Percentiles rank a stretch among this genome's conserved stretches.
These are phyloP conservation scores for Eudemis profundana DNA, from an alignment of 2,888 invertebrate species.

Conservation along the genomic window DNA sequence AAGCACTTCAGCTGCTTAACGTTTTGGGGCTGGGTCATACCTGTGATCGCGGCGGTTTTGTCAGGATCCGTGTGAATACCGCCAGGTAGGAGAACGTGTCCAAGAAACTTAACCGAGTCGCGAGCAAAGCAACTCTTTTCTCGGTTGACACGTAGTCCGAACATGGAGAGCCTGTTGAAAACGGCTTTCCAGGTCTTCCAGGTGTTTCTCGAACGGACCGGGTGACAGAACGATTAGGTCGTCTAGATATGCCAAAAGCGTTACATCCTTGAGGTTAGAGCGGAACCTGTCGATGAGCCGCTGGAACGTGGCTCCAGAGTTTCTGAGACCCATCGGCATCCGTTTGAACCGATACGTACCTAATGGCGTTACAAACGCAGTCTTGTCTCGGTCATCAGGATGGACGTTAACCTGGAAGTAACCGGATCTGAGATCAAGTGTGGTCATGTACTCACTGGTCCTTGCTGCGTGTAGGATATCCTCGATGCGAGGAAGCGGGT, in stretches of 20 bases:
- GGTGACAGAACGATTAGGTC: constrained; percentile 53
- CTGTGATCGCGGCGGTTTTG: constrained; percentile 51
- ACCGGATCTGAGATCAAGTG: constrained; percentile 48
- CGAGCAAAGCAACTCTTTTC: constrained; percentile 53
- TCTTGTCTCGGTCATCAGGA: constrained; percentile 46
- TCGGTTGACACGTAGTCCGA: constrained; percentile 50
- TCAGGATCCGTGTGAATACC: constrained; percentile 52
- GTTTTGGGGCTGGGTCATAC: constrained; percentile 48
- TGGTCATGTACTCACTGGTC: constrained; percentile 47
- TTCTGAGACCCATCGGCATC: constrained; percentile 50
- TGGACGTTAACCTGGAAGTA: constrained; percentile 49
- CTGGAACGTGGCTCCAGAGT: constrained; percentile 49
- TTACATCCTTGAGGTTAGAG: constrained; percentile 43
- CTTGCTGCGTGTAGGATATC: constrained; percentile 45
- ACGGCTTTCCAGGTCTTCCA: too few relatives aligned
- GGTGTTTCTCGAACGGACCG: constrained; percentile 41
- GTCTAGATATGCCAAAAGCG: constrained; percentile 53
- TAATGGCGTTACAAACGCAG: constrained; percentile 46
- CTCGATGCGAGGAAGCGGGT: constrained; percentile 7
- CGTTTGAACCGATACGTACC: constrained; percentile 49
- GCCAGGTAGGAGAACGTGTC: constrained; percentile 53
- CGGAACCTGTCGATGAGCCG: constrained; percentile 52
- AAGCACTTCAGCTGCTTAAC: constrained; percentile 48
- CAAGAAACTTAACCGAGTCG: constrained; percentile 53
- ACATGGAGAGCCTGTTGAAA: constrained; percentile 49